Base-by-base conservation (phyloP, 2,797 vertebrate genomes). In the Sebastolobus altivelis region DNA sequence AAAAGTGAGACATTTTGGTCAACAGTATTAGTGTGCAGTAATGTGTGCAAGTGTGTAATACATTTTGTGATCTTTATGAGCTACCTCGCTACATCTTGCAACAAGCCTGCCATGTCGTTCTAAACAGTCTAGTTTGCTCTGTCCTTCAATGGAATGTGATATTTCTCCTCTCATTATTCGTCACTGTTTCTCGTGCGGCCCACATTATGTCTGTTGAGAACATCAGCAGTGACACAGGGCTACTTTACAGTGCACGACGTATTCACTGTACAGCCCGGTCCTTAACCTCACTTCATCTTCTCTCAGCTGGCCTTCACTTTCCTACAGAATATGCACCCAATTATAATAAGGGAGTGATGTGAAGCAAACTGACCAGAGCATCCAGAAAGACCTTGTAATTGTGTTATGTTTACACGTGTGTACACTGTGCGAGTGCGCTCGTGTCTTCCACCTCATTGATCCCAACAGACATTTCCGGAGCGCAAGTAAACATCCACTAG, bases 401-500 rank as follows among this genome's bases (percentile, higher is more conserved):
- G 60, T 68, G 61, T 40, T 83, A 61, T 79, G 65, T 74, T 79
- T 82, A 40, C 65, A 67, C 49, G 33, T 63, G 65, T 71, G 25
- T 88, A 65, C 63, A 27, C 31, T 79, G 54, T 69, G 43, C 59
- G 73, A 77, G 66, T 72, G 82, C 29, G 5, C 72, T 55, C 77
- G 35, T 25, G 62, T 92, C 84, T 94, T 96, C 91, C 90, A 90
- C 87, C 87, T 90, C 90, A 88, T 74, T 84, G 83, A 88, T 87
- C 89, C 70, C 43, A 7, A 12, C 67, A 68, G 80, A 86, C 55
- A 52, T 84, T 82, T 83, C 5, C 40, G 37, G 35, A 80, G 59
- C 58, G 75, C 81, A 83, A 77, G 84, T 73, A 88, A 80, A 66
- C 77, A 81, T 72, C 75, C 59, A 65, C 37, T 88, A 75, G 70